Base-by-base conservation (phyloP, 2,113 vertebrate species). In the Chionodraco myersi region DNA sequence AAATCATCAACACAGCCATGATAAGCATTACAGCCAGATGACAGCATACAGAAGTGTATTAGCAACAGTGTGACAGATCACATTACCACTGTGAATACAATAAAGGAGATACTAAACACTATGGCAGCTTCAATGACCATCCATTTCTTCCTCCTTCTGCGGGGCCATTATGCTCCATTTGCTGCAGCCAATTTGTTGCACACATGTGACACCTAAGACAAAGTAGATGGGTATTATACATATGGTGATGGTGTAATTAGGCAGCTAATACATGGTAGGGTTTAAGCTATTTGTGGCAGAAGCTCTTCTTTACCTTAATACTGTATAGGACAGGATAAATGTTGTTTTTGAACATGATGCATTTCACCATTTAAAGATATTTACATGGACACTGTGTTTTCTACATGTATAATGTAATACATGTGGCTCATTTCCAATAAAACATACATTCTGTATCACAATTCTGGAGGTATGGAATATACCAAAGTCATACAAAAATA, bases 21-120 rank as follows among this genome's bases (percentile, higher is more conserved):
- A 99, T 99, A 97, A 99, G 97, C 97, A 97, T 98, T 97, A 96
- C 96, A 95, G 95, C 96, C 95, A 97, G 95, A 98, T 97, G 97
- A 98, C 98, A 99, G 97, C 96, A 93, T 95, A 96, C 97, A 97
- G 97, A 97, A 95, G 95, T 96, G 94, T 96, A 95, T 96, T 96
- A 96, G 95, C 94, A 92, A 94, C 95, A 94, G 92, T 95, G 94
- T 96, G 96, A 98, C 97, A 97, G 97, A 98, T 99, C 96, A 93
- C 96, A 99, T 99, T 98, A 99, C 97, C 94, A 95, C 96, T 96
- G 96, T 96, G 97, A 97, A 98, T 97, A 97, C 95, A 98, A 98
- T 98, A 97, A 97, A 97, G 95, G 96, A 95, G 96, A 96, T 94
- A 95, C 96, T 94, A 96, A 97, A 96, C 95, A 96, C 96, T 96